phyloP scores from a whole-genome alignment of 2,888 invertebrate species.

The Athalia rosae region DNA sequence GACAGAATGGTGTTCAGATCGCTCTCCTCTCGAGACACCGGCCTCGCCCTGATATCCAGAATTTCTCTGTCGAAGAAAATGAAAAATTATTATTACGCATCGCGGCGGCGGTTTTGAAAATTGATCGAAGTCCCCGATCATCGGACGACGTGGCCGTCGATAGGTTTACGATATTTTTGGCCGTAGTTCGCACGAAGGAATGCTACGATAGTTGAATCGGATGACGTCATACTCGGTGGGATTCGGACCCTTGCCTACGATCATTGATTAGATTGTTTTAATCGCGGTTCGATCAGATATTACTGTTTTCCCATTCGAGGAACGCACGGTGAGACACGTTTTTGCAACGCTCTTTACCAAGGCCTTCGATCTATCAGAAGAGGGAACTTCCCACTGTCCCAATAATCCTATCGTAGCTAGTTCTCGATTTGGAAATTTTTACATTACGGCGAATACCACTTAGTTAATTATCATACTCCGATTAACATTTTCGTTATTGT shows the following conservation, averaged over 20 bases:
- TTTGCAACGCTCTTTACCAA: no score
- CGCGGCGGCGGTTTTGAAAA: neutral
- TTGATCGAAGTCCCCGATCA: no score
- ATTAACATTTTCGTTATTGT: no score
- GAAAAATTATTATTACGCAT: constrained; percentile 10
- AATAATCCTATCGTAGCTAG: no score
- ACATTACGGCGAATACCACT: no score
- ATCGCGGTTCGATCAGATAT: constrained; percentile 1
- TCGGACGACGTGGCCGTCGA: no score
- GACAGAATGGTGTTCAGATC: constrained; percentile 76
- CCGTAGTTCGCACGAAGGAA: neutral
- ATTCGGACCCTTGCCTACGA: constrained; percentile 13
- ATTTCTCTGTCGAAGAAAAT: constrained; percentile 76
- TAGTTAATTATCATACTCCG: no score
- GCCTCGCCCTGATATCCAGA: constrained; percentile 74
- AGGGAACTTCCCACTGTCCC: no score
- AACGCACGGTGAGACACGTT: constrained; percentile 4
- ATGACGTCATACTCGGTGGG: constrained; percentile 42
- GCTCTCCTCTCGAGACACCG: constrained; percentile 75
- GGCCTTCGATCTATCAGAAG: no score
- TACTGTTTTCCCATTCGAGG: no score
- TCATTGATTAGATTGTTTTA: constrained; percentile 51
- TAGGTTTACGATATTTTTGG: no score
- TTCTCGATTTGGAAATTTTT: no score
- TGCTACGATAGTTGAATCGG: neutral